These are phyloP conservation scores for Lucilia sericata DNA, from an alignment of 1,140 invertebrate genomes.

Conservation along the genomic window DNA sequence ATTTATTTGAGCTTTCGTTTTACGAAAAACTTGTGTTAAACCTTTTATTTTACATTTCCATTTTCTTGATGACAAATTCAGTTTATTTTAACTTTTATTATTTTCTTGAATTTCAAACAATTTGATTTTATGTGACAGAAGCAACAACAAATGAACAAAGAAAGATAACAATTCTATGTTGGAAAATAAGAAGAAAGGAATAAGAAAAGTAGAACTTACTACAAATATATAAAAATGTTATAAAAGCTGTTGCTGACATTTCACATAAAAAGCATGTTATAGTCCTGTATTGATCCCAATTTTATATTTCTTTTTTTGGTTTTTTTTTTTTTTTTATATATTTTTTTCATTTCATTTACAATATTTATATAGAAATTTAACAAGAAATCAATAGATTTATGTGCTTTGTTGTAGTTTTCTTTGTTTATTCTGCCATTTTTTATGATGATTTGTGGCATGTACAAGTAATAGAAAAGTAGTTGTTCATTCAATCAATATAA, in stretches of 20 bases:
- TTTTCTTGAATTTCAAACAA: not conserved
- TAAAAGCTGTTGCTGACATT: constrained; percentile 20
- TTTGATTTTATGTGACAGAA: not conserved
- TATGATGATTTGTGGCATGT: not conserved
- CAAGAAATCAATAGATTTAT: constrained; percentile 2
- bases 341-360: not conserved
- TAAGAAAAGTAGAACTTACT: not conserved
- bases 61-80: constrained; percentile 20
- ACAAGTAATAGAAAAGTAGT: not conserved
- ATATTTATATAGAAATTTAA: not conserved
- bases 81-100: not conserved
- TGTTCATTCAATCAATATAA: not conserved
- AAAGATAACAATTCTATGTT: not conserved
- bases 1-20: not conserved
- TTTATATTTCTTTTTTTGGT: not conserved
- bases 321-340: not conserved
- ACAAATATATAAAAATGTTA: not conserved
- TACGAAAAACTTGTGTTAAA: not conserved
- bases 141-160: not conserved
- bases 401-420: not conserved
- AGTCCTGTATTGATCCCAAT: constrained; percentile 12
- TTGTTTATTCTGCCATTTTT: not conserved
- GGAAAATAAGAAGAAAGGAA: too few species aligned
- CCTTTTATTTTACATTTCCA: not conserved
- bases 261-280: not conserved